These are phyloP conservation scores for Macaria notata DNA, from an alignment of 2,888 invertebrate species.

Conservation along the genomic window DNA sequence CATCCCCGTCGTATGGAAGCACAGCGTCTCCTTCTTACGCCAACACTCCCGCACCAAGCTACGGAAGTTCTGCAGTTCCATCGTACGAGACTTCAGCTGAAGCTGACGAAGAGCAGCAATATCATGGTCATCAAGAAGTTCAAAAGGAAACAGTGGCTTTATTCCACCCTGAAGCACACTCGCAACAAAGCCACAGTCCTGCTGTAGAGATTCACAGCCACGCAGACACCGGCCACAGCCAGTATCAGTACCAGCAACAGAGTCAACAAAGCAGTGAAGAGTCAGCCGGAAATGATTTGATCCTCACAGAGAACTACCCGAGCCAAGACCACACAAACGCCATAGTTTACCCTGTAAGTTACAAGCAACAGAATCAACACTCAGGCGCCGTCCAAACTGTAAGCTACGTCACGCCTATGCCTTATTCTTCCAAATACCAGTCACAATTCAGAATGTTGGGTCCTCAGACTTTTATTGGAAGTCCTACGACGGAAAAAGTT, in stretches of 20 bases:
- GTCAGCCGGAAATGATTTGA: slow-evolving; percentile 50
- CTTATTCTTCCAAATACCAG: slow-evolving; percentile 63
- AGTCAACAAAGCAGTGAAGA: slow-evolving; percentile 38
- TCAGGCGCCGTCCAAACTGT: slow-evolving; percentile 58
- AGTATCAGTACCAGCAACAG: slow-evolving; percentile 61
- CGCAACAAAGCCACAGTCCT: slow-evolving; percentile 34
- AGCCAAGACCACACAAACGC: slow-evolving; percentile 82
- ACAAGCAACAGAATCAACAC: slow-evolving; percentile 48
- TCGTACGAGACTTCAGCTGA: slow-evolving; percentile 32
- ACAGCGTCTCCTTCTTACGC: too few relatives aligned
- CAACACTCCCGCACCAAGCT: too few relatives aligned
- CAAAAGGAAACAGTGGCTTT: slow-evolving; percentile 51
- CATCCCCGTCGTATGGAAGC: slow-evolving; percentile 16
- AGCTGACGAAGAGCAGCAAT: slow-evolving; percentile 39
- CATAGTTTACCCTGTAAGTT: slow-evolving; percentile 69
- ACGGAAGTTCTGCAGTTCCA: slow-evolving; percentile 10
- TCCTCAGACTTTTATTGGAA: slow-evolving; percentile 64
- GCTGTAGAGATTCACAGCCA: slow-evolving; percentile 45
- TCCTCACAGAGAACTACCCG: slow-evolving; percentile 82
- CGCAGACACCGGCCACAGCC: slow-evolving; percentile 43
- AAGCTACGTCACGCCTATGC: slow-evolving; percentile 72
- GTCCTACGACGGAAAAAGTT: slow-evolving; percentile 62
- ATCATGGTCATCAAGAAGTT: slow-evolving; percentile 46
- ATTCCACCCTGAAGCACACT: slow-evolving; percentile 45
- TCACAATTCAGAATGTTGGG: slow-evolving; percentile 71